Evolutionary conservation across 2,888 invertebrate genomes (phyloP).

Genomic region (Clostera curtula): DNA sequence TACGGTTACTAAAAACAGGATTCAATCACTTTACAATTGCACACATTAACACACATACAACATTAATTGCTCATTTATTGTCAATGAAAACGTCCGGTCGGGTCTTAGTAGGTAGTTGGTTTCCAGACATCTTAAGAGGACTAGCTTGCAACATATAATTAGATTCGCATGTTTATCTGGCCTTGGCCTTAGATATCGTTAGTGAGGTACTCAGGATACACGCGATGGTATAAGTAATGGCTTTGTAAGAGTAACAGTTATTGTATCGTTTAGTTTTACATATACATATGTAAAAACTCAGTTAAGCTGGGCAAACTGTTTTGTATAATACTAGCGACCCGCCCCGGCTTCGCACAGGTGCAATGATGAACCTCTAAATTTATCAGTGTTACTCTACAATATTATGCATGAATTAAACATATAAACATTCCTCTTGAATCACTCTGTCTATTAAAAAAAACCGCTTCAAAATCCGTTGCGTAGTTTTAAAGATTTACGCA

Average conservation of each 20-base stretch:
- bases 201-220: constrained; percentile 17
- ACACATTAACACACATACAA: constrained; percentile 8
- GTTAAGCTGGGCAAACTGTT: too few relatives aligned
- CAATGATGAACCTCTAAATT: too few relatives aligned
- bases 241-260: constrained; percentile 13
- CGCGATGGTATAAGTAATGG: constrained; percentile 15
- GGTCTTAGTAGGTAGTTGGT: constrained; percentile 27
- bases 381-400: too few relatives aligned
- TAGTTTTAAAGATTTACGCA: too few relatives aligned
- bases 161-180: constrained; percentile 41
- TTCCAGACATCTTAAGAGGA: constrained; percentile 28
- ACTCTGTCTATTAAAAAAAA: too few relatives aligned
- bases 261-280: too few relatives aligned
- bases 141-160: constrained; percentile 37
- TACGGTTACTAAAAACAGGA: neutral
- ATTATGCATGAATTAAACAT: too few relatives aligned
- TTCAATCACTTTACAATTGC: constrained; percentile 2
- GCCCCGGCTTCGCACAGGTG: too few relatives aligned
- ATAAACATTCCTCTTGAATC: too few relatives aligned
- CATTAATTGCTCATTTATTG: constrained; percentile 20
- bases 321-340: too few relatives aligned
- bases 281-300: too few relatives aligned
- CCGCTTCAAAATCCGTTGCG: too few relatives aligned
- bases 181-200: constrained; percentile 49
- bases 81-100: constrained; percentile 25